Evolutionary conservation across 2,888 invertebrate species (phyloP).

Genomic region (Habroteleia sp.): DNA sequence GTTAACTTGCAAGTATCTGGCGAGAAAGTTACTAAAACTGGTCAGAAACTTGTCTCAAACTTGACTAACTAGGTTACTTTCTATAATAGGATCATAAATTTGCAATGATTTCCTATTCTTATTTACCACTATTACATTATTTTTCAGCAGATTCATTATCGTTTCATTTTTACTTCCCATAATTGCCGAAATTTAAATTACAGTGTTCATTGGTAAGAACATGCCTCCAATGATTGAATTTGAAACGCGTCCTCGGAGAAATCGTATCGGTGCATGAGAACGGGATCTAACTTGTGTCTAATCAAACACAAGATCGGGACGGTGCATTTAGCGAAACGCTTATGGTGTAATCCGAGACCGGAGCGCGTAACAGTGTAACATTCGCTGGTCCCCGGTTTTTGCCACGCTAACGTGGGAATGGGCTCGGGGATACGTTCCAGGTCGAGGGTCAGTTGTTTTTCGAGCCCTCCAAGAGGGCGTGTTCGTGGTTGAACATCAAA

Average conservation of each 20-base stretch:
- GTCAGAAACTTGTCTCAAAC: too few relatives aligned
- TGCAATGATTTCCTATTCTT: too few relatives aligned
- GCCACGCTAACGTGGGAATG: constrained; percentile 68
- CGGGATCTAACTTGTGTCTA: constrained; percentile 39
- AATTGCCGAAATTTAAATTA: too few relatives aligned
- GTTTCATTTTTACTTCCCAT: too few relatives aligned
- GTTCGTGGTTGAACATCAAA: constrained; percentile 67
- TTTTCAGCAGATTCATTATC: too few relatives aligned
- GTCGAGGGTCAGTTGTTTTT: constrained; percentile 64
- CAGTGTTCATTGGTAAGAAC: too few relatives aligned
- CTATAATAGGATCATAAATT: too few relatives aligned
- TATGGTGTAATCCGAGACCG: constrained; percentile 66
- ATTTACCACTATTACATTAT: too few relatives aligned
- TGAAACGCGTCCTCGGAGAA: constrained; percentile 17
- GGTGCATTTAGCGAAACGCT: constrained; percentile 54
- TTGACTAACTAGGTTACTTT: too few relatives aligned
- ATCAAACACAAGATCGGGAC: constrained; percentile 54
- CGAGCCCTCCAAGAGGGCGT: constrained; percentile 62
- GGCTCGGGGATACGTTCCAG: constrained; percentile 61
- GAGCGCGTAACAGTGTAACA: constrained; percentile 59
- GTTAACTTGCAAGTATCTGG: too few relatives aligned
- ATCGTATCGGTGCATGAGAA: constrained; percentile 40
- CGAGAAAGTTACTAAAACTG: too few relatives aligned
- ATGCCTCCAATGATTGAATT: constrained; percentile 26
- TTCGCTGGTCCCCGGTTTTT: constrained; percentile 30